These are phyloP conservation scores for Stenolophus ochropezus DNA, from an alignment of 2,888 invertebrate species.

Conservation along the genomic window DNA sequence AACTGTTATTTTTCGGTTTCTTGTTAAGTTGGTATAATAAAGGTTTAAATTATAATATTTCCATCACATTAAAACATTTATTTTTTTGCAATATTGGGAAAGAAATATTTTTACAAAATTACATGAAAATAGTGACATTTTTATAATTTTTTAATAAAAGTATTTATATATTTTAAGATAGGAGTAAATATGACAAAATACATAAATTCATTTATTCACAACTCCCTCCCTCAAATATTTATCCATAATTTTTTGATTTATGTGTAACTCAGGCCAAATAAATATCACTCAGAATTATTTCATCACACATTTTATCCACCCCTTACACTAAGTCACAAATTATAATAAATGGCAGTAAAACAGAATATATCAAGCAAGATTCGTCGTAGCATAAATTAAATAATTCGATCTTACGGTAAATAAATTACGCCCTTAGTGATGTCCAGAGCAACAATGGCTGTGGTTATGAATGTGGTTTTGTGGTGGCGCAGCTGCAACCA, in stretches of 20 bases:
- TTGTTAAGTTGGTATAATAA: neutral
- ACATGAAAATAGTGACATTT: neutral
- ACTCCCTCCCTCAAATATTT: neutral
- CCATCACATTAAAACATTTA: neutral
- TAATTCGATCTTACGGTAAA: constrained; percentile 31
- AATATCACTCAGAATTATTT: neutral
- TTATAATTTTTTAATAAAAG: neutral
- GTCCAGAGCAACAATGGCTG: constrained; percentile 68
- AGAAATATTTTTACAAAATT: neutral
- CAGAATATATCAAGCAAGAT: constrained; percentile 1
- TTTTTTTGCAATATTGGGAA: neutral
- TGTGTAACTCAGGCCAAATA: neutral
- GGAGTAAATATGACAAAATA: neutral
- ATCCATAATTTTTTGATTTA: neutral
- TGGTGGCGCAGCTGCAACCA: constrained; percentile 64
- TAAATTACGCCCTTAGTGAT: constrained; percentile 63
- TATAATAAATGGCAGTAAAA: neutral
- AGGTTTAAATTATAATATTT: neutral
- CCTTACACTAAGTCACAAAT: neutral
- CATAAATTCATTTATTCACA: neutral
- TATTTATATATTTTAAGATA: neutral
- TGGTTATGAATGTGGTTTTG: constrained; percentile 61
- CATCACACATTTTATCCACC: neutral
- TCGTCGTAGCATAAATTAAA: neutral
- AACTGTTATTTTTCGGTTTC: too few species aligned